Percentiles rank a stretch among this genome's conserved stretches.
Evolutionary conservation across 2,797 vertebrate species (phyloP).

Genomic region (Periparus ater): DNA sequence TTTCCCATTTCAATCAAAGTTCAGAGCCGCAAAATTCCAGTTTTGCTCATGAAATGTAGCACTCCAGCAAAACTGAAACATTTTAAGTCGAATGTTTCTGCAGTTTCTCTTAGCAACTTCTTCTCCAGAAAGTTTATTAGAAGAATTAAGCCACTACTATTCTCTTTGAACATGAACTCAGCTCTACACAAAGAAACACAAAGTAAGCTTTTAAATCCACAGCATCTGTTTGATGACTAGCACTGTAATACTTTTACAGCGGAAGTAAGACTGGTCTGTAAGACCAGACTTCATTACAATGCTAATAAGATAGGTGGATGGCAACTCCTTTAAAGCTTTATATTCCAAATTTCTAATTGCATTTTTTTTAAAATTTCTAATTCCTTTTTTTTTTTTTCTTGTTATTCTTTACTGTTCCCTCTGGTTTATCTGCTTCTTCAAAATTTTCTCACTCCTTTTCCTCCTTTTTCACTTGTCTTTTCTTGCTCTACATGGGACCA

Average conservation of each 20-base stretch:
- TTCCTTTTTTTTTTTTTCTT: not conserved
- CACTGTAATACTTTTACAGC: not conserved
- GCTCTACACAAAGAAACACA: not conserved
- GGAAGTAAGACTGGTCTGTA: not conserved
- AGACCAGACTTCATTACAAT: not conserved
- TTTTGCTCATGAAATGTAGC: not conserved
- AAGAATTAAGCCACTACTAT: not conserved
- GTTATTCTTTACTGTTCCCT: not conserved
- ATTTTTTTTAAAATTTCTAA: not conserved
- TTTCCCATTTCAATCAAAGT: not conserved
- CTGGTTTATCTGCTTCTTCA: not conserved
- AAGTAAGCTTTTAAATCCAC: not conserved
- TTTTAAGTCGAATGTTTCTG: not conserved
- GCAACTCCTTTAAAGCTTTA: not conserved
- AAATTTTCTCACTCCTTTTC: not conserved
- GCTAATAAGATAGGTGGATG: not conserved
- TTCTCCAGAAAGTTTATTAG: not conserved
- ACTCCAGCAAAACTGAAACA: not conserved
- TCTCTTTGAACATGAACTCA: not conserved
- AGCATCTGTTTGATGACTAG: not conserved
- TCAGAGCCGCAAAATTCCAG: not conserved
- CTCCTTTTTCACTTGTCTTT: not conserved
- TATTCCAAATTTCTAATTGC: not conserved
- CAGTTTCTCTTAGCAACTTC: not conserved
- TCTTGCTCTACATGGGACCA: not conserved